A percentile compares a stretch with the other conserved stretches of the same genome.
Conservation (phyloP, 1,140 invertebrate species). For the Drosophila equinoxialis region DNA sequence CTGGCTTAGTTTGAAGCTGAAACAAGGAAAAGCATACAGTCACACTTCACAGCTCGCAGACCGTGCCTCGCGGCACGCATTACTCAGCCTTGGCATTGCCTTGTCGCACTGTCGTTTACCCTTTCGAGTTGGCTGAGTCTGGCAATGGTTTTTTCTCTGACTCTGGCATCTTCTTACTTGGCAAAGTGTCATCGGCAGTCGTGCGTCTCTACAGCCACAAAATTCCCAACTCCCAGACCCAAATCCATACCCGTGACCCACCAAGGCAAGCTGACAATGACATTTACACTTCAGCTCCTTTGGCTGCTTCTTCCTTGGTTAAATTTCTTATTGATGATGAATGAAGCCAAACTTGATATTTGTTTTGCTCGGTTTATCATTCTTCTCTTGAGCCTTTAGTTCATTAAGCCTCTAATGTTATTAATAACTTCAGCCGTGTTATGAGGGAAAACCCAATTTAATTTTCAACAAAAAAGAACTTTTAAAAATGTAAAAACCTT, state of each 20-base stretch:
- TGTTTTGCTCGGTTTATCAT: slow-evolving; percentile 14
- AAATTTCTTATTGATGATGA: slow-evolving; percentile 11
- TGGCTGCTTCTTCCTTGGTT: slow-evolving; percentile 4
- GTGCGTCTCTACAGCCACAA: slow-evolving; percentile 3
- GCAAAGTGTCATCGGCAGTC: slow-evolving; percentile 12
- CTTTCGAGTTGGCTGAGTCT: slow-evolving; percentile 10
- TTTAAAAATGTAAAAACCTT: slow-evolving; percentile 48
- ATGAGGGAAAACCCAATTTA: not conserved
- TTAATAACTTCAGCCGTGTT: slow-evolving; percentile 1
- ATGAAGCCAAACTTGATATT: slow-evolving; percentile 10
- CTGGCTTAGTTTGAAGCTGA: not conserved
- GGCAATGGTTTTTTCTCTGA: not conserved
- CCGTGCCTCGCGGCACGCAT: not conserved
- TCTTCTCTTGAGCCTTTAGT: slow-evolving; percentile 5
- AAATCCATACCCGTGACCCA: not conserved
- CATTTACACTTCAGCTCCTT: slow-evolving; percentile 13
- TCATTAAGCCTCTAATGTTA: slow-evolving; percentile 18
- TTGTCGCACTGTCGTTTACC: slow-evolving; percentile 8
- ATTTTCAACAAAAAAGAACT: not conserved
- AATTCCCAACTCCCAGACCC: not conserved
- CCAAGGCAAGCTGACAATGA: slow-evolving; percentile 6
- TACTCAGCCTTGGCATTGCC: slow-evolving; percentile 2
- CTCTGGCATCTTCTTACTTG: slow-evolving; percentile 1
- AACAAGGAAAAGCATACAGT: not conserved
- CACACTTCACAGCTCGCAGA: slow-evolving; percentile 2